Evolutionary conservation across 2,797 vertebrate species (phyloP).

Genomic region (Podarcis lilfordi): DNA sequence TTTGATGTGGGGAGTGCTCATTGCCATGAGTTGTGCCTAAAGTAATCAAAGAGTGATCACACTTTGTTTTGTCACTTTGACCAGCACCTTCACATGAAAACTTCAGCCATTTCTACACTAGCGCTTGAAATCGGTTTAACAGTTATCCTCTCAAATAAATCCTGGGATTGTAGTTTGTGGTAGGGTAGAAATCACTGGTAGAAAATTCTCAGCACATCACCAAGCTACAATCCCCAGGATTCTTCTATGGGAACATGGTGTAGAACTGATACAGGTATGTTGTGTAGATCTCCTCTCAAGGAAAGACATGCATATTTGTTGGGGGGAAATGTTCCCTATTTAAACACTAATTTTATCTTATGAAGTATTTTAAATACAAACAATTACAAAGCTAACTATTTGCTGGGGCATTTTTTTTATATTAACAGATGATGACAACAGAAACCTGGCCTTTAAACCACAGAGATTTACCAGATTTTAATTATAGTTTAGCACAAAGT

Average conservation of each 20-base stretch:
- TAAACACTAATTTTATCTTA: not conserved
- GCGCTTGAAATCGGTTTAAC: not conserved
- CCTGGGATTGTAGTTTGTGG: too few species aligned
- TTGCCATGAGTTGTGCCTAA: not conserved
- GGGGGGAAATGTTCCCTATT: not conserved
- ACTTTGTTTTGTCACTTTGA: not conserved
- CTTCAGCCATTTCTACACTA: not conserved
- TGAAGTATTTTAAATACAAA: not conserved
- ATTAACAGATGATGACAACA: not conserved
- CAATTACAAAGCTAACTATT: not conserved
- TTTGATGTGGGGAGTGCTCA: too few species aligned
- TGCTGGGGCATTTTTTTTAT: not conserved
- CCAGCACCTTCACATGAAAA: not conserved
- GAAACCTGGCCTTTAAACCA: not conserved
- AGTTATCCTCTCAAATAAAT: not conserved
- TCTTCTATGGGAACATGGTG: not conserved
- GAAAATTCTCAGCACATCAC: not conserved
- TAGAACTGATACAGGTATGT: not conserved
- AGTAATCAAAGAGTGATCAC: constrained; percentile 29
- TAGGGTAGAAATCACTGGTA: not conserved
- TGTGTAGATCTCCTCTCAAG: not conserved
- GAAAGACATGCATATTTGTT: not conserved
- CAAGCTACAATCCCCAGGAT: not conserved
- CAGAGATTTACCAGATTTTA: not conserved
- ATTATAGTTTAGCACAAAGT: not conserved